Conservation (phyloP, 2,797 vertebrate genomes). For the Arnoldichthys spilopterus region DNA sequence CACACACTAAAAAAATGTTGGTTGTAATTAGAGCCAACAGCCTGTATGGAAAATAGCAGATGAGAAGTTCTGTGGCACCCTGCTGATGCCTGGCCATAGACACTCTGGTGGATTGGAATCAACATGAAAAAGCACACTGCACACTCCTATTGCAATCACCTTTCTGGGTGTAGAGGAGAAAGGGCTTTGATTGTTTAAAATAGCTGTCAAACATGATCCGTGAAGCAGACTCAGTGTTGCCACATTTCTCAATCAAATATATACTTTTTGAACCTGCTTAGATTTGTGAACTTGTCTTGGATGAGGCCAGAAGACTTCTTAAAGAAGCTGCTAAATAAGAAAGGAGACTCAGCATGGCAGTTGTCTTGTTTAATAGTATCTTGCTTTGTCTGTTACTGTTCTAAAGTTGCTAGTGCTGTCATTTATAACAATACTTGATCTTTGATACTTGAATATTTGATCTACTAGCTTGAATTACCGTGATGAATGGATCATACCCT, state of each 20-base stretch:
- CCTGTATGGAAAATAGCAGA: slow-evolving; percentile 7
- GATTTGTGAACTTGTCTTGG: neutral
- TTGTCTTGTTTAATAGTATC: too few species aligned
- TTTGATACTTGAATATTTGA: too few species aligned
- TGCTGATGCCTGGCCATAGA: slow-evolving; percentile 17
- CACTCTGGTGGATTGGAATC: slow-evolving; percentile 9
- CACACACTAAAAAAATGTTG: slow-evolving; percentile 38
- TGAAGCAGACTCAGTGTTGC: neutral
- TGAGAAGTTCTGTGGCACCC: slow-evolving; percentile 2
- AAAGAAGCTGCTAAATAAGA: too few species aligned
- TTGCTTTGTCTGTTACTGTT: too few species aligned
- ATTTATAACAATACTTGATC: too few species aligned
- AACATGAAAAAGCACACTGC: slow-evolving; percentile 11
- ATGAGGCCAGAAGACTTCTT: too few species aligned
- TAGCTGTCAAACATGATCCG: neutral
- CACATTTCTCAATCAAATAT: neutral
- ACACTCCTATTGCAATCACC: neutral
- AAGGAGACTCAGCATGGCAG: too few species aligned
- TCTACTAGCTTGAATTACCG: too few species aligned
- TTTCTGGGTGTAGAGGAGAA: neutral
- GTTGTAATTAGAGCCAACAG: slow-evolving; percentile 41
- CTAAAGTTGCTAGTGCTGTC: too few species aligned
- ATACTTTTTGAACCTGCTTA: neutral
- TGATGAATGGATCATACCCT: too few species aligned
- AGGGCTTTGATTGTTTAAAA: neutral